These are phyloP conservation scores for Apotomis capreana DNA, from an alignment of 2,888 invertebrate genomes.

Conservation along the genomic window DNA sequence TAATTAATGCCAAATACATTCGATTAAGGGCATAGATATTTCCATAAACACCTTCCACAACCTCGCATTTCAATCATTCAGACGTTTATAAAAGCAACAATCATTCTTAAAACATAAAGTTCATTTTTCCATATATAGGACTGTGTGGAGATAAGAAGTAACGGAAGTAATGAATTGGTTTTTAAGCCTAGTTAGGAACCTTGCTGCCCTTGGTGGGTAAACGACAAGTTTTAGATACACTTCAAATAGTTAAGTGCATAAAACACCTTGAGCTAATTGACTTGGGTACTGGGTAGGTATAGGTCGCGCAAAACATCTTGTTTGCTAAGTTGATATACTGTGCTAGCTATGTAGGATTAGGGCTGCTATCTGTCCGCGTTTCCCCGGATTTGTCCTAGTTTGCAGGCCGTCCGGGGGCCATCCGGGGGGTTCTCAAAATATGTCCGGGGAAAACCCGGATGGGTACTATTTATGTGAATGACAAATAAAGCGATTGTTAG, in stretches of 20 bases:
- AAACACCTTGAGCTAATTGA: conserved; percentile 38
- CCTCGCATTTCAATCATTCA: neutral
- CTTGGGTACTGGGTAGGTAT: conserved; percentile 20
- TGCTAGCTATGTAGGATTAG: no score
- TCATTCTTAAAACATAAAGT: neutral
- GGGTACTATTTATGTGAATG: no score
- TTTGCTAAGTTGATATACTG: neutral
- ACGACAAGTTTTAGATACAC: conserved; percentile 46
- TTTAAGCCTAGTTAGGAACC: conserved; percentile 40
- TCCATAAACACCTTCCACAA: conserved; percentile 3
- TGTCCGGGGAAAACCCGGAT: no score
- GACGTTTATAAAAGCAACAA: neutral
- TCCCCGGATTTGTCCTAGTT: no score
- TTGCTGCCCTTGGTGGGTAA: conserved; percentile 48
- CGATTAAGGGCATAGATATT: conserved; percentile 44
- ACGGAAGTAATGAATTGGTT: neutral
- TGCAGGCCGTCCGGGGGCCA: no score
- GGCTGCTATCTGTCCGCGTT: no score
- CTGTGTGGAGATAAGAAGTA: conserved; percentile 4
- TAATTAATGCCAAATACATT: conserved; percentile 28
- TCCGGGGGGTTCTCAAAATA: no score
- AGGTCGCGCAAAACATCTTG: conserved; percentile 6
- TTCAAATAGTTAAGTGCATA: conserved; percentile 35
- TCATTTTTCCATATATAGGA: neutral
- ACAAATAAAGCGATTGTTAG: no score